Percentiles rank a stretch among this genome's conserved stretches.
These are phyloP conservation scores for Holcopasites calliopsidis DNA, from an alignment of 1,140 invertebrate species.

Conservation along the genomic window DNA sequence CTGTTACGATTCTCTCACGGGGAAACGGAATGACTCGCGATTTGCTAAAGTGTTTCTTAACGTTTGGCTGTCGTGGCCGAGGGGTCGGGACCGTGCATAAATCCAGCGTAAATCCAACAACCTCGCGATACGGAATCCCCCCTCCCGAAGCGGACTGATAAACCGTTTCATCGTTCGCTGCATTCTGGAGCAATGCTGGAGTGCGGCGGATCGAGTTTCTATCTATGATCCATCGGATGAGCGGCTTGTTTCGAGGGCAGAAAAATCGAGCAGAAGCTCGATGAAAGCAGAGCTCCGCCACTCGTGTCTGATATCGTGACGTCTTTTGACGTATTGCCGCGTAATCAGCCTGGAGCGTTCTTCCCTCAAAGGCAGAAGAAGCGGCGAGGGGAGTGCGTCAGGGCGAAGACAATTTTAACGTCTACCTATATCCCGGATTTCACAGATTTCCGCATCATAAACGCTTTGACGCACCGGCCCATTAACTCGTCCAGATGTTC, in stretches of 20 bases:
- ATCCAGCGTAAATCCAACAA: not conserved
- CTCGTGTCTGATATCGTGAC: not conserved
- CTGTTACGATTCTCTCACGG: not conserved
- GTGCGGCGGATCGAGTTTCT: not conserved
- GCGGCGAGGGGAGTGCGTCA: not conserved
- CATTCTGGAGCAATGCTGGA: not conserved
- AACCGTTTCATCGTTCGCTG: not conserved
- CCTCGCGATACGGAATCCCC: not conserved
- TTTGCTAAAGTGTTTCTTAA: not conserved
- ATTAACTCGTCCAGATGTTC: not conserved
- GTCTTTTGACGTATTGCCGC: not conserved
- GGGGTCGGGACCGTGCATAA: not conserved
- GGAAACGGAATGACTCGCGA: not conserved
- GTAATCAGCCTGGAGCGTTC: not conserved
- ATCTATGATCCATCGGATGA: not conserved
- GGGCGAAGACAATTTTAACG: not conserved
- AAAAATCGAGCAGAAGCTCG: not conserved
- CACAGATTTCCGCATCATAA: not conserved
- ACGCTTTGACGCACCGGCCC: conserved; percentile 2
- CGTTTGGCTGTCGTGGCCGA: not conserved
- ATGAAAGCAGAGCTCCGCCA: not conserved
- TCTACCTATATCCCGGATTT: not conserved
- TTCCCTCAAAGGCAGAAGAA: not conserved
- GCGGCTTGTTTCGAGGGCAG: not conserved
- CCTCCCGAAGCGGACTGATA: not conserved